Evolutionary conservation across 2,888 invertebrate genomes (phyloP).

Genomic region (Leptura quadrifasciata): DNA sequence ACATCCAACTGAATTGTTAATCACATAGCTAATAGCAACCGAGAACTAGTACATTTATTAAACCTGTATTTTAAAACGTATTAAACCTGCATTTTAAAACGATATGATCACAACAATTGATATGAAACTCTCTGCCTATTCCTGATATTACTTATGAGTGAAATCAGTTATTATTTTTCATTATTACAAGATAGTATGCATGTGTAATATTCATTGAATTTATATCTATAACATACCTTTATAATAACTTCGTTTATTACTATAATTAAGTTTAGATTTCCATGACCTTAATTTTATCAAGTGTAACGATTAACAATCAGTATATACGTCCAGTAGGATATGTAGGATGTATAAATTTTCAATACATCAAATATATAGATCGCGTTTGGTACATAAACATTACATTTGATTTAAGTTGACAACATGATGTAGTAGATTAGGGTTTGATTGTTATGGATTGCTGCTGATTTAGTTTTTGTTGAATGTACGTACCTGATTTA

Average conservation of each 20-base stretch:
- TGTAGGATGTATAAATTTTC: constrained; percentile 36
- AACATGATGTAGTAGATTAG: constrained; percentile 10
- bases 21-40: no score
- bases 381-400: constrained; percentile 24
- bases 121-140: background rate
- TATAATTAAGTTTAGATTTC: constrained; percentile 22
- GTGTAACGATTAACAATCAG: constrained; percentile 26
- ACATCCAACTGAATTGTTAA: no score
- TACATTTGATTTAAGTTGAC: constrained; percentile 31
- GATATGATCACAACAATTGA: background rate
- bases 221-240: background rate
- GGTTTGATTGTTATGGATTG: constrained; percentile 13
- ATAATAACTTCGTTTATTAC: background rate
- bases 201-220: background rate
- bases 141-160: background rate
- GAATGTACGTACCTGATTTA: background rate
- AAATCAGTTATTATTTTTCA: background rate
- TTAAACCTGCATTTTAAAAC: no score
- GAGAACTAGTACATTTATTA: no score
- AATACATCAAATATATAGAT: constrained; percentile 26
- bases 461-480: constrained; percentile 9
- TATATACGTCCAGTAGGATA: constrained; percentile 19
- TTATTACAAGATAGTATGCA: background rate
- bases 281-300: constrained; percentile 40
- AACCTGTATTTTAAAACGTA: no score